Conservation (phyloP, 92 coral and sea anemone genomes). For the Epizoanthus fatuus region DNA sequence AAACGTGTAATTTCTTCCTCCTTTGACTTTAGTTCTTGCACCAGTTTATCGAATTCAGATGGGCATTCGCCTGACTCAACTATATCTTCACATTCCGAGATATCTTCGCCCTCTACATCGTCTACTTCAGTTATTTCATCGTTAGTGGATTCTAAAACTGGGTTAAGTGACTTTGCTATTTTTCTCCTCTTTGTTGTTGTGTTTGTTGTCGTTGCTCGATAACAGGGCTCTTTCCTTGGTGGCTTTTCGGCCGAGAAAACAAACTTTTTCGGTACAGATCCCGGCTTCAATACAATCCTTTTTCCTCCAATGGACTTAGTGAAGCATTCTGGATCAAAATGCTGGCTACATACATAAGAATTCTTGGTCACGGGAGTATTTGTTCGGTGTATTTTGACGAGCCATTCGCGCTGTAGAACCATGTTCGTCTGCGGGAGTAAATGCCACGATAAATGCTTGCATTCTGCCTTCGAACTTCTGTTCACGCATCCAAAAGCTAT, state of each 20-base stretch:
- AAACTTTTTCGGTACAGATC: slow-evolving; percentile 59
- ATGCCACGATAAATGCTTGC: slow-evolving; percentile 66
- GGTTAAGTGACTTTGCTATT: slow-evolving; percentile 9
- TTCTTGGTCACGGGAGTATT: slow-evolving; percentile 69
- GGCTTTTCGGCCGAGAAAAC: slow-evolving; percentile 33
- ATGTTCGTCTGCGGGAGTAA: slow-evolving; percentile 39
- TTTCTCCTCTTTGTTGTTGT: not conserved
- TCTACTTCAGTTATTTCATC: slow-evolving; percentile 1
- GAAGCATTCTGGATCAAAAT: slow-evolving; percentile 55
- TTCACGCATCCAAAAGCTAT: slow-evolving; percentile 53
- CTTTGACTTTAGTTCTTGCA: too few species aligned
- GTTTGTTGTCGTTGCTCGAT: slow-evolving; percentile 27
- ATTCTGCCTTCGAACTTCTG: slow-evolving; percentile 46
- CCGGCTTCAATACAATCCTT: slow-evolving; percentile 50
- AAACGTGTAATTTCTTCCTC: slow-evolving; percentile 14
- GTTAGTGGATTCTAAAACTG: slow-evolving; percentile 9
- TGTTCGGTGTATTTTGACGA: slow-evolving; percentile 43
- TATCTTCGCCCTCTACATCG: not conserved
- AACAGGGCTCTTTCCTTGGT: slow-evolving; percentile 31
- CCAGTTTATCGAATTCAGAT: too few species aligned
- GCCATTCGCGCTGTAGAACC: slow-evolving; percentile 48
- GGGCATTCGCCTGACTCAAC: slow-evolving; percentile 16
- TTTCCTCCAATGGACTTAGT: slow-evolving; percentile 51
- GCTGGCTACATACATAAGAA: slow-evolving; percentile 52
- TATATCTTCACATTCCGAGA: slow-evolving; percentile 43